phyloP scores from a whole-genome alignment of 2,113 vertebrate genomes.

The Chloebia gouldiae region DNA sequence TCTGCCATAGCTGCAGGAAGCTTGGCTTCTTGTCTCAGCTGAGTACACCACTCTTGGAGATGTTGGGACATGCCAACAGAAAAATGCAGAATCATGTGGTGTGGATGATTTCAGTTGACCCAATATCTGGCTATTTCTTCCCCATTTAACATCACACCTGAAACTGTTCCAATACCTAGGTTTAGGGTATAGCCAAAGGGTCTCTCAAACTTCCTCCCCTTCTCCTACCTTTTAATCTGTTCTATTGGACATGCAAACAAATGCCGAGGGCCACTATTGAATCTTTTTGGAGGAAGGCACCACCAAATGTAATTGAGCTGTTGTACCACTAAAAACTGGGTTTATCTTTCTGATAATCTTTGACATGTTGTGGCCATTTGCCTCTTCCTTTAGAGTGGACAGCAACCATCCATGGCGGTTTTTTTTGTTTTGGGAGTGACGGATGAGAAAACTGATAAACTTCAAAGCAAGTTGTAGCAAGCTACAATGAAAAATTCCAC shows the following conservation, averaged over 20 bases:
- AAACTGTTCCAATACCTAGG: neutral
- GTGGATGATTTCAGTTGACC: neutral
- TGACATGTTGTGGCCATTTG: neutral
- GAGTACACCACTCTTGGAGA: neutral
- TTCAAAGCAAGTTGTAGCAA: neutral
- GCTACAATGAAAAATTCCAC: neutral
- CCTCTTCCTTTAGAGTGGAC: neutral
- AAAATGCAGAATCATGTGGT: neutral
- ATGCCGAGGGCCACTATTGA: neutral
- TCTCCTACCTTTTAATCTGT: neutral
- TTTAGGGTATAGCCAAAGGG: neutral
- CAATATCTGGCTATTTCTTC: neutral
- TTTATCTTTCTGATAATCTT: neutral
- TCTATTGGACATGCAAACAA: neutral
- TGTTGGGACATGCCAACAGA: fast-evolving
- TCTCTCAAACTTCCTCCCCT: neutral
- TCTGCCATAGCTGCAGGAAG: neutral
- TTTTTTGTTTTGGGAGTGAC: neutral
- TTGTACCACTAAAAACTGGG: neutral
- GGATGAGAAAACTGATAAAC: neutral
- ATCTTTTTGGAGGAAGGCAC: neutral
- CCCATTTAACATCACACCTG: neutral
- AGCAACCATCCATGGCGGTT: fast-evolving
- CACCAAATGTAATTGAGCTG: neutral
- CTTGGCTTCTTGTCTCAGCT: neutral